Conservation (phyloP, 1,140 invertebrate genomes). For the Ceratosolen fusciceps region DNA sequence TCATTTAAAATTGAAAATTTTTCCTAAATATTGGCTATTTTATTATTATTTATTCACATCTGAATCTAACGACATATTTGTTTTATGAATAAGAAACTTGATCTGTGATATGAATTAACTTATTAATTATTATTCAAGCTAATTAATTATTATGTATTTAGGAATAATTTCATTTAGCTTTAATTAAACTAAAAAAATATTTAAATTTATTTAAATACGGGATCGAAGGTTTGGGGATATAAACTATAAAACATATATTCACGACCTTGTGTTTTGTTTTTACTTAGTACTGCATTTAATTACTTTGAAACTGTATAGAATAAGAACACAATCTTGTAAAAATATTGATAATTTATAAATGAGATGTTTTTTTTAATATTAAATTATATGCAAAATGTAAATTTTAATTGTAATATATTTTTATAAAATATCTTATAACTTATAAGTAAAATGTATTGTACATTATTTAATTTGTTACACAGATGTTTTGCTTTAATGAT, state of each 20-base stretch:
- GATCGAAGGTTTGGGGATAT: background rate
- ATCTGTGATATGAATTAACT: background rate
- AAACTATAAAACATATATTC: slow-evolving; percentile 41
- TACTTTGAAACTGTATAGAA: slow-evolving; percentile 25
- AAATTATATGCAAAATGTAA: slow-evolving; percentile 3
- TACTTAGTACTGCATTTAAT: slow-evolving; percentile 18
- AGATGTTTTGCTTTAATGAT: background rate
- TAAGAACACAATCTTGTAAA: slow-evolving; percentile 30
- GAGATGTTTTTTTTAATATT: slow-evolving; percentile 17
- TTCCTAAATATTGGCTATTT: slow-evolving; percentile 40
- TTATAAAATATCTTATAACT: slow-evolving; percentile 6
- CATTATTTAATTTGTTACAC: background rate
- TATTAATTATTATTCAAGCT: no score
- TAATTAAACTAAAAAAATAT: background rate
- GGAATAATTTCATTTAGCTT: background rate
- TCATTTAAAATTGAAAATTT: slow-evolving; percentile 22
- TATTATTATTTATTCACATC: slow-evolving; percentile 36
- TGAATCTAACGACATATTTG: slow-evolving; percentile 7
- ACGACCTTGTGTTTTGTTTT: slow-evolving; percentile 16
- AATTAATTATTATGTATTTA: background rate
- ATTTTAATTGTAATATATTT: background rate
- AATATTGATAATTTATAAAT: slow-evolving; percentile 24
- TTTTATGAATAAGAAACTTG: background rate
- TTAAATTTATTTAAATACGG: background rate
- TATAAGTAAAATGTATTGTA: slow-evolving; percentile 13